phyloP scores from a whole-genome alignment of 2,113 vertebrate genomes.

The Perca flavescens region DNA sequence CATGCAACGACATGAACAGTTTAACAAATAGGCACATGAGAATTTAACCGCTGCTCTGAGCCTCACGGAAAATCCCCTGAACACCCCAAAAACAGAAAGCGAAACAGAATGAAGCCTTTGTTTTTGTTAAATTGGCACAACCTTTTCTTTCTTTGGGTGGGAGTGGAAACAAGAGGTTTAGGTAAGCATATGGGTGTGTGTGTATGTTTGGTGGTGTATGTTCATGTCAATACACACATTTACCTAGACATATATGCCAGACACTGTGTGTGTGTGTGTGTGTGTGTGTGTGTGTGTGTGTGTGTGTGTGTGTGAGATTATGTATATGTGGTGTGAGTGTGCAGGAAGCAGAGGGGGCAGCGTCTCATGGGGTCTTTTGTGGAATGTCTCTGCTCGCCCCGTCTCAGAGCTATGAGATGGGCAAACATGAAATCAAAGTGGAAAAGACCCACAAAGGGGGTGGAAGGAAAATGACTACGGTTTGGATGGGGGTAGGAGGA shows the following conservation, averaged over 20 bases:
- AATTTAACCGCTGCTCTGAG: conserved; percentile 80
- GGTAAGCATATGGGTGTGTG: conserved; percentile 5
- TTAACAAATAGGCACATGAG: conserved; percentile 74
- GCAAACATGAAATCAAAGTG: conserved; percentile 86
- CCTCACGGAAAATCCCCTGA: conserved; percentile 4
- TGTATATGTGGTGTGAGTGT: conserved; percentile 28
- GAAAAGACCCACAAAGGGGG: conserved; percentile 84
- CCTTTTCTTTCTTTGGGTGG: conserved; percentile 49
- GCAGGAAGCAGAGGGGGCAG: conserved; percentile 59
- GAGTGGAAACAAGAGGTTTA: conserved; percentile 7
- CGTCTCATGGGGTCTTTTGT: conserved; percentile 66
- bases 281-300: background rate
- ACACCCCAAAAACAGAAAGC: conserved; percentile 6
- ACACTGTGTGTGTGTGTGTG: background rate
- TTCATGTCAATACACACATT: conserved; percentile 17
- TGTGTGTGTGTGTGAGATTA: conserved; percentile 12
- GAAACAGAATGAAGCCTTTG: conserved; percentile 76
- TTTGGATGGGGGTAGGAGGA: conserved; percentile 51
- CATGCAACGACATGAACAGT: conserved; percentile 57
- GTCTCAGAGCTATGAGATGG: conserved; percentile 70
- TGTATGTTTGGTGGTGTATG: conserved; percentile 10
- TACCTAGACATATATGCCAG: background rate
- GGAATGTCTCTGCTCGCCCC: conserved; percentile 69
- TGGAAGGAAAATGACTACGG: conserved; percentile 79
- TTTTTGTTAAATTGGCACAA: conserved; percentile 79